Evolutionary conservation across 2,113 vertebrate genomes (phyloP).

Genomic region (Erythrolamprus reginae): DNA sequence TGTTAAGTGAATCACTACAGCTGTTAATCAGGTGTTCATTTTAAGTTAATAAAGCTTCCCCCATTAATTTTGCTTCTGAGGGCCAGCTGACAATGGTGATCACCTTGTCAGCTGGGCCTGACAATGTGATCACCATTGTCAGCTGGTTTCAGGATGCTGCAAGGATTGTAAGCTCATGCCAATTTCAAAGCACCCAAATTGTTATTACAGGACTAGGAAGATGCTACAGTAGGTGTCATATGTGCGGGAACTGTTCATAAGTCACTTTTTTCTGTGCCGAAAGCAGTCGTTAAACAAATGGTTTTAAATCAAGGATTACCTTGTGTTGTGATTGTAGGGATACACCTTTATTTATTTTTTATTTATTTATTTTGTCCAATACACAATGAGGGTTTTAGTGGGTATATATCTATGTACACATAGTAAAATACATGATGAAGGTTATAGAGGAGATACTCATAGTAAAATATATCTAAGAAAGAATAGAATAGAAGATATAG

Average conservation of each 20-base stretch:
- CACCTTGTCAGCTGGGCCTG: no score
- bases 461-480: no score
- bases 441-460: no score
- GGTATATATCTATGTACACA: no score
- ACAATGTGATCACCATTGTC: no score
- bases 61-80: background rate
- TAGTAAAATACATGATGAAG: no score
- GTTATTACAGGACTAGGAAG: background rate
- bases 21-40: background rate
- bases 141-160: background rate
- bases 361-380: no score
- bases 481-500: no score
- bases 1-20: background rate
- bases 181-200: background rate
- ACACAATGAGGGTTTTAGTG: no score
- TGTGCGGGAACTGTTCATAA: background rate
- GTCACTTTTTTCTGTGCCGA: background rate
- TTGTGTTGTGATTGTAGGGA: no score
- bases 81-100: background rate
- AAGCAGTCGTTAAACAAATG: background rate
- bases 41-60: background rate
- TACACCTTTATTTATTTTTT: no score
- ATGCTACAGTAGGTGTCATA: background rate
- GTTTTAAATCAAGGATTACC: no score
- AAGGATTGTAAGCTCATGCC: background rate